Evolutionary conservation across 2,113 vertebrate species (phyloP).

Genomic region (Gavialis gangeticus): DNA sequence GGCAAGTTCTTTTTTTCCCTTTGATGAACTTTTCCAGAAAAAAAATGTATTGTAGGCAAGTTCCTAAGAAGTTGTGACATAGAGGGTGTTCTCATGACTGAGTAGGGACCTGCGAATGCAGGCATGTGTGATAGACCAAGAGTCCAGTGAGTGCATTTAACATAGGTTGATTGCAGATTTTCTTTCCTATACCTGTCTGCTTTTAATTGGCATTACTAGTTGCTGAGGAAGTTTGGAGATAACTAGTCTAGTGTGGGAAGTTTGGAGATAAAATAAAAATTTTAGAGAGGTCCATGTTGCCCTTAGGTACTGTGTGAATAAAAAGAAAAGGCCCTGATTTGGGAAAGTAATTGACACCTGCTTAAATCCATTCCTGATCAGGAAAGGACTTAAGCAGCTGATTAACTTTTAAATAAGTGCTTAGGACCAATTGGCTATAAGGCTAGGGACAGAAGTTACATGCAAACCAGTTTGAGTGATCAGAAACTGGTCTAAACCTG

Average conservation of each 20-base stretch:
- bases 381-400: neutral
- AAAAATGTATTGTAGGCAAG: too few species aligned
- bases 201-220: too few species aligned
- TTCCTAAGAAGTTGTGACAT: neutral
- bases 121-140: neutral
- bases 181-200: neutral
- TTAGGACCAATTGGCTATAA: slow-evolving; percentile 8
- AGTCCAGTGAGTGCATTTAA: neutral
- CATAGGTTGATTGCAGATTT: neutral
- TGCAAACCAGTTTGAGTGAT: too few species aligned
- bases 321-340: neutral
- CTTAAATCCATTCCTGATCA: neutral
- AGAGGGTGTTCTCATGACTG: neutral
- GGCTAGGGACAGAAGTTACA: too few species aligned
- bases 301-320: too few species aligned
- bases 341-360: fast-evolving
- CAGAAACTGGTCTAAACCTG: too few species aligned
- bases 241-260: too few species aligned
- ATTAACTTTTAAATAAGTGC: neutral
- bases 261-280: too few species aligned
- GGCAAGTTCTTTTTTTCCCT: too few species aligned
- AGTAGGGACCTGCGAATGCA: neutral
- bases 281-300: too few species aligned
- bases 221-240: too few species aligned
- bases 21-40: too few species aligned